These are phyloP conservation scores for Holotrichia oblita DNA, from an alignment of 1,140 invertebrate genomes.

Conservation along the genomic window DNA sequence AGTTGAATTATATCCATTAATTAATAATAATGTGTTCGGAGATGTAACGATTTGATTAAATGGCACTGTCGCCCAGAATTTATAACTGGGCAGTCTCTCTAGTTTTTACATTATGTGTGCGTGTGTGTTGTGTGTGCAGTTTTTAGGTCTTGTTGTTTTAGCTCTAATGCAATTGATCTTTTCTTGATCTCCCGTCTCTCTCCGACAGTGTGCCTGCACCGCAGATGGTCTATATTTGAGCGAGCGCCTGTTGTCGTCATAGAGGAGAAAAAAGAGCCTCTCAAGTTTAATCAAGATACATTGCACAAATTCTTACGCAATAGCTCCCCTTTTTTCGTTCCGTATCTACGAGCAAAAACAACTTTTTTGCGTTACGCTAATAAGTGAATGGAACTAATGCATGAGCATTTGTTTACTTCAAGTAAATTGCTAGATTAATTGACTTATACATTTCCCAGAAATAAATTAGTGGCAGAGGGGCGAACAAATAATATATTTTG, in stretches of 20 bases:
- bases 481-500: background rate
- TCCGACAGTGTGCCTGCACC: background rate
- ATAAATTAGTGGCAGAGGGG: background rate
- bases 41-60: constrained; percentile 15
- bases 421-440: background rate
- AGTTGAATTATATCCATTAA: constrained; percentile 24
- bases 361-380: background rate
- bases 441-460: background rate
- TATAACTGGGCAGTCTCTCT: background rate
- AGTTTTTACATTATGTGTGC: background rate
- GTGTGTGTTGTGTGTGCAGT: background rate
- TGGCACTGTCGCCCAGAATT: background rate
- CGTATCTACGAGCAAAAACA: background rate
- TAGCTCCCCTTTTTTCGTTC: background rate
- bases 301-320: constrained; percentile 4
- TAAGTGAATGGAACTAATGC: background rate
- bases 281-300: constrained; percentile 15
- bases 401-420: background rate
- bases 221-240: background rate
- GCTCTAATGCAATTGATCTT: constrained; percentile 12
- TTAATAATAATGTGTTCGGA: constrained; percentile 23
- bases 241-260: background rate
- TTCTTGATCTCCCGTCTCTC: background rate
- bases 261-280: background rate
- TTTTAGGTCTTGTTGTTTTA: background rate